These are phyloP conservation scores for Rhinoptilus africanus DNA, from an alignment of 2,113 vertebrate genomes.

Conservation along the genomic window DNA sequence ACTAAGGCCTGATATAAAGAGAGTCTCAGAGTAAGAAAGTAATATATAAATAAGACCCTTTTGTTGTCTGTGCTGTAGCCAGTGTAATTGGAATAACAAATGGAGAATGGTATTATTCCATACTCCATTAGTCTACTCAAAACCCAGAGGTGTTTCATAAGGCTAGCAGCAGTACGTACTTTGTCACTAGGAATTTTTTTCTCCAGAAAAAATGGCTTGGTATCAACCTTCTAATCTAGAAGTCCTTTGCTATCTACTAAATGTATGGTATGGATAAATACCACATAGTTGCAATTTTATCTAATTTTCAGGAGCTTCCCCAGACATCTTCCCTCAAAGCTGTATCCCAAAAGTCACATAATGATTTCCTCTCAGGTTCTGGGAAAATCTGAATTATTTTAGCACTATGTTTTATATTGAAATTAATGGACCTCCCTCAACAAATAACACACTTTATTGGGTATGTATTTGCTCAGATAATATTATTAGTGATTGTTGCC, in stretches of 20 bases:
- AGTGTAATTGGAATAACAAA: neutral
- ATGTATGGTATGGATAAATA: neutral
- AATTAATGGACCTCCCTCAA: neutral
- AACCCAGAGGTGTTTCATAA: neutral
- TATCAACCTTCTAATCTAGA: neutral
- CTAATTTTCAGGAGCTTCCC: neutral
- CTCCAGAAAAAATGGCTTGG: neutral
- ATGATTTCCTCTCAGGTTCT: neutral
- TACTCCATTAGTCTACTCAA: neutral
- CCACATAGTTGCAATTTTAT: neutral
- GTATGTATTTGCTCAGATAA: neutral
- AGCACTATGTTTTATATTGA: neutral
- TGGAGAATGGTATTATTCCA: neutral
- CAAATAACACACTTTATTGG: neutral
- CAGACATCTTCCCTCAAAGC: neutral
- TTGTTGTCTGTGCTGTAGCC: neutral
- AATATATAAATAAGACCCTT: neutral
- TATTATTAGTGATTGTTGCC: neutral
- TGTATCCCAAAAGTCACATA: neutral
- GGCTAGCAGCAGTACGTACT: neutral
- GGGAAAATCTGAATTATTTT: neutral
- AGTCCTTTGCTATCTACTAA: neutral
- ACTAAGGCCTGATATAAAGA: neutral
- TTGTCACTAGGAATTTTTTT: neutral
- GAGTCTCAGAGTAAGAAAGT: neutral